Percentiles rank a stretch among this genome's conserved stretches.
These are phyloP conservation scores for Gallinago media DNA, from an alignment of 2,113 vertebrate species.

Conservation along the genomic window DNA sequence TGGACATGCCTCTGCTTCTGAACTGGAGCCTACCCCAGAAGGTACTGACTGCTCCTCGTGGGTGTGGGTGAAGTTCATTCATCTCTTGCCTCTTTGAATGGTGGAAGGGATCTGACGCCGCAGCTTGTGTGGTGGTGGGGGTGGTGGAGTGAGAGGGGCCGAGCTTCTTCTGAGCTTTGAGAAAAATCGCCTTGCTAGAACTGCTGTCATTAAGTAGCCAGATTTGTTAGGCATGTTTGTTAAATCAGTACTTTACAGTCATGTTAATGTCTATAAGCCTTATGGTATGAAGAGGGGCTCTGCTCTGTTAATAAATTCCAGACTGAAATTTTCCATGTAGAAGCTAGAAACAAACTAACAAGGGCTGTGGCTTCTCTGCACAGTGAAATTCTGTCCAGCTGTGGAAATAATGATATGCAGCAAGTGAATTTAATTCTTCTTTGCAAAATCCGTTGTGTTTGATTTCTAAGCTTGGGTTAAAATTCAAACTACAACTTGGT, in stretches of 20 bases:
- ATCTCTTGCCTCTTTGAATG: accelerated
- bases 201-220: neutral
- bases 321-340: neutral
- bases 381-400: neutral
- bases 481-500: neutral
- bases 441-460: neutral
- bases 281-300: neutral
- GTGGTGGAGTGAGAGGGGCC: neutral
- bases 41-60: neutral
- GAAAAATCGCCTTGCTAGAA: neutral
- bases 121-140: accelerated
- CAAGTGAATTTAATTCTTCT: neutral
- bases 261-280: neutral
- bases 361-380: neutral
- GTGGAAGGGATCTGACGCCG: neutral
- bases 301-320: slow-evolving; percentile 19
- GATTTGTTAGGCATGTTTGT: neutral
- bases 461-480: neutral
- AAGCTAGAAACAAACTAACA: neutral
- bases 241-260: neutral
- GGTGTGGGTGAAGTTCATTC: neutral
- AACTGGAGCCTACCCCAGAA: slow-evolving; percentile 36
- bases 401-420: neutral
- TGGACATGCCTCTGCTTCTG: slow-evolving; percentile 7
- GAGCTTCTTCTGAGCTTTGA: neutral